Base-by-base conservation (phyloP, 2,113 vertebrate genomes). In the Toxotes chatareus region DNA sequence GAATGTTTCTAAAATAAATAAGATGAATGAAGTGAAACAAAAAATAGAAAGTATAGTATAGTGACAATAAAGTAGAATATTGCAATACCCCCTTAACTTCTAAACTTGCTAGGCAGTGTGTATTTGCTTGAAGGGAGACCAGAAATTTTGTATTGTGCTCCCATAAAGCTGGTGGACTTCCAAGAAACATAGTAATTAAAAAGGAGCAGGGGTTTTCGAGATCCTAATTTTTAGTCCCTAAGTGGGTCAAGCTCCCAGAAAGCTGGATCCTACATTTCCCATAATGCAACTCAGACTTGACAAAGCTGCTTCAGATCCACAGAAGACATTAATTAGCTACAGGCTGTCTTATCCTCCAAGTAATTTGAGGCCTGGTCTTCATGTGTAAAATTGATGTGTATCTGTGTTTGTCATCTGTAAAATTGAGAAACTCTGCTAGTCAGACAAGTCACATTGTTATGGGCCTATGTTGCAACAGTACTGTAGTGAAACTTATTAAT, bases 401-500 rank as follows among this genome's bases (percentile, higher is more conserved):
- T 53, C 63, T 13, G 3, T 14, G 14, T 67, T 49, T 21, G 21
- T 56, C 38, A 51, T 38, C 14, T 64, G 17, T 61, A 17, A 64
- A 27, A 3, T 46, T 65, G n/a, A 34, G 56, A 79, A 49, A 65
- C 46, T 32, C 8, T 34, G 6, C 23, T 21, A 60, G 51, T 51
- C 27, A 75, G 27, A 79, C 36, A 66, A 38, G 65, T 83, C 76
- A 79, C 63, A 46, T 51, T 70, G 49, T 75, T 76, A 70, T 31
- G 40, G 19, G 67, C 4, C 14, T 16, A 4, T 86, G 86, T 75
- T 9, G 62, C 79, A 89, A 85, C 83, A 81, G 23, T 34, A 34
- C 31, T n/a, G 3, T 57, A 34, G 3, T 61, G 49, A 84, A 67
- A 68, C 19, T 0, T 36, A 23, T 56, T 14, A 49, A 34, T 73